phyloP scores from a whole-genome alignment of 35 echinoderm and acorn worm genomes.

The Strongylocentrotus purpuratus region DNA sequence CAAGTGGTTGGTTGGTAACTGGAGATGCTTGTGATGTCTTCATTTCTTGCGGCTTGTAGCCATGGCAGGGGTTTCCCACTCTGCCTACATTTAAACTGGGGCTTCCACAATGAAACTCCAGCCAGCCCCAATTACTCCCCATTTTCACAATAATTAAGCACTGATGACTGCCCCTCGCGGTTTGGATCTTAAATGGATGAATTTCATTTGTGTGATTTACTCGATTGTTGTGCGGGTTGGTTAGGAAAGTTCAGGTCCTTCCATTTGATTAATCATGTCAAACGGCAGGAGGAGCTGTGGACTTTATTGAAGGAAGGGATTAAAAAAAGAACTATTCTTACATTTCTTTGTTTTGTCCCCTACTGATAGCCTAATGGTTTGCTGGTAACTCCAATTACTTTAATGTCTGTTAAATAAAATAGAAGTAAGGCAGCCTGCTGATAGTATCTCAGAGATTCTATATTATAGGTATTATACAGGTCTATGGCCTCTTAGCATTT shows the following conservation, averaged over 20 bases:
- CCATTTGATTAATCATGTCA: not conserved
- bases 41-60: not conserved
- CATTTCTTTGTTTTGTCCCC: constrained; percentile 10
- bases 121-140: not conserved
- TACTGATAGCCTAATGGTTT: not conserved
- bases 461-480: not conserved
- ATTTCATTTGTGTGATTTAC: constrained; percentile 13
- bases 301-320: not conserved
- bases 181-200: constrained; percentile 18
- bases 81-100: not conserved
- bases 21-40: not conserved
- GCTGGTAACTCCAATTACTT: not conserved
- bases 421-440: not conserved
- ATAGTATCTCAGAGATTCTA: not conserved
- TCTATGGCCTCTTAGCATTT: too few relatives aligned
- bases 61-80: not conserved
- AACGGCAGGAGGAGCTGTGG: not conserved
- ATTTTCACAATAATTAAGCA: constrained; percentile 19
- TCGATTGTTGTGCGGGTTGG: not conserved
- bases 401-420: not conserved
- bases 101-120: not conserved
- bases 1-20: not conserved
- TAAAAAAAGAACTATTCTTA: not conserved
- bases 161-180: constrained; percentile 13
- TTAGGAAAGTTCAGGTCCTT: not conserved